Evolutionary conservation across 2,113 vertebrate genomes (phyloP).

Genomic region (Aldabrachelys gigantea): DNA sequence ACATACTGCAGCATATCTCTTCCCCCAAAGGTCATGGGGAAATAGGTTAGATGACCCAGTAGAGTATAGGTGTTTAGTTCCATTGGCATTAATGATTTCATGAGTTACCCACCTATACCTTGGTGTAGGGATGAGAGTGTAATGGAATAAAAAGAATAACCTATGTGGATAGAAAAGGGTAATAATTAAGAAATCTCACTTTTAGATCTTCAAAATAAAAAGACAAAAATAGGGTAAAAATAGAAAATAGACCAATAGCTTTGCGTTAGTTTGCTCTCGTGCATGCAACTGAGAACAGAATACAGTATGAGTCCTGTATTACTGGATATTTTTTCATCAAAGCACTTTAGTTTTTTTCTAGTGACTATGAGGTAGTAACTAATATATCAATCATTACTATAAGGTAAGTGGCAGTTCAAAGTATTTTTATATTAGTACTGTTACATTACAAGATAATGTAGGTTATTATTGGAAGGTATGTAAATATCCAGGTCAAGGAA

Average conservation of each 20-base stretch:
- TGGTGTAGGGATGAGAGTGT: not conserved
- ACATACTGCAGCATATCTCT: not conserved
- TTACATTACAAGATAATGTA: not conserved
- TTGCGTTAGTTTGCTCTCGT: not conserved
- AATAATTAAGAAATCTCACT: slow-evolving; percentile 28
- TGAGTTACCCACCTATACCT: not conserved
- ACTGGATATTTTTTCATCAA: not conserved
- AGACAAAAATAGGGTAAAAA: not conserved
- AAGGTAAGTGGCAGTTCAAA: not conserved
- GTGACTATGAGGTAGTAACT: not conserved
- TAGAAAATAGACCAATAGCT: not conserved
- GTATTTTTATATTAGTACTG: not conserved
- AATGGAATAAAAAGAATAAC: not conserved
- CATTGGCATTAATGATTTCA: not conserved
- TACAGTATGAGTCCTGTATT: not conserved
- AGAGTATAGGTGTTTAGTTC: not conserved
- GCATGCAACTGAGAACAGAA: slow-evolving; percentile 22
- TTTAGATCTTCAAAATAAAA: not conserved
- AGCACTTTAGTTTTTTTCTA: not conserved
- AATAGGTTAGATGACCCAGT: not conserved
- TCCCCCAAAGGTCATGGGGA: not conserved
- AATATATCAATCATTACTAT: not conserved
- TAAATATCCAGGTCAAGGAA: not conserved
- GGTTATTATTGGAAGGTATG: slow-evolving; percentile 11
- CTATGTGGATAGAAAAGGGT: not conserved